These are phyloP conservation scores for Dasyurus viverrinus DNA, from an alignment of 2,113 vertebrate species.

Conservation along the genomic window DNA sequence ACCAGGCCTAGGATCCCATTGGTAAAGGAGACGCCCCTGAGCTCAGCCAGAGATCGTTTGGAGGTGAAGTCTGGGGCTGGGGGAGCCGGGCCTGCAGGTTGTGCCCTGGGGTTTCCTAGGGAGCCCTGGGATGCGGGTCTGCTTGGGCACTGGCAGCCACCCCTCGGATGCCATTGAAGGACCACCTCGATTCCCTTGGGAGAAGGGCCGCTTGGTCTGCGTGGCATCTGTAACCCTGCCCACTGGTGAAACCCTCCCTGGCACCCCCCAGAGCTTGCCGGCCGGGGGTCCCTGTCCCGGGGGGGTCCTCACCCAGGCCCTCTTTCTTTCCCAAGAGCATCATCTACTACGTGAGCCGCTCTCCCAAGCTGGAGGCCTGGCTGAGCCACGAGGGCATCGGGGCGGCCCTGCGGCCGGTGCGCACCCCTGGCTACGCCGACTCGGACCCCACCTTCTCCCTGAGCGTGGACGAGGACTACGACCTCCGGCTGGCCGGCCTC, in stretches of 20 bases:
- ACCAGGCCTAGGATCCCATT: too few species aligned
- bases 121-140: too few species aligned
- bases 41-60: too few species aligned
- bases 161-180: too few species aligned
- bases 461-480: conserved; percentile 94
- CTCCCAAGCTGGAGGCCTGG: conserved; percentile 91
- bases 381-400: conserved; percentile 87
- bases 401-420: conserved; percentile 88
- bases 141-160: too few species aligned
- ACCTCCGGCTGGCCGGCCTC: conserved; percentile 91
- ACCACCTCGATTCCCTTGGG: too few species aligned
- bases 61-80: too few species aligned
- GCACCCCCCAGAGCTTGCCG: too few species aligned
- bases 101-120: too few species aligned
- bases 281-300: not conserved
- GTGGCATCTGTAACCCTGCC: not conserved
- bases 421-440: conserved; percentile 88
- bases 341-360: conserved; percentile 93
- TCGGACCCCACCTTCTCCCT: conserved; percentile 94
- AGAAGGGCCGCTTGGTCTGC: not conserved
- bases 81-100: too few species aligned
- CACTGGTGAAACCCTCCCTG: too few species aligned
- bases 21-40: too few species aligned
- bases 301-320: not conserved
- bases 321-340: conserved; percentile 86